Evolutionary conservation across 2,113 vertebrate species (phyloP).

Genomic region (Beaufortia kweichowensis): DNA sequence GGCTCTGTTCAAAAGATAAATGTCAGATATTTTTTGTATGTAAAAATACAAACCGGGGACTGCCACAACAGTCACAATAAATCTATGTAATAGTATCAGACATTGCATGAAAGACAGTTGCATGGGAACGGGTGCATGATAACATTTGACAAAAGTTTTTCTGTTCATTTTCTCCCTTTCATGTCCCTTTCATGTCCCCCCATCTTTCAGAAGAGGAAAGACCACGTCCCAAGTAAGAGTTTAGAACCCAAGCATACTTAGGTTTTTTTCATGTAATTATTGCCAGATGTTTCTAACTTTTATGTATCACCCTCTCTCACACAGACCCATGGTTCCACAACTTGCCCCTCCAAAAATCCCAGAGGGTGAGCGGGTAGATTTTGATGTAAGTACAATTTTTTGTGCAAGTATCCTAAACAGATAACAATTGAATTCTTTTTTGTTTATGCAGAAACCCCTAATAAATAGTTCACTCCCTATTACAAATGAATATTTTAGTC

Average conservation of each 20-base stretch:
- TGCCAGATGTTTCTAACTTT: background rate
- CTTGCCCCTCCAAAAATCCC: conserved; percentile 77
- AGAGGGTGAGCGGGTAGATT: conserved; percentile 77
- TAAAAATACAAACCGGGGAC: background rate
- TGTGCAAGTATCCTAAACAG: too few species aligned
- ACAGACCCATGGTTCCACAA: conserved; percentile 73
- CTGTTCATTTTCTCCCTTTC: conserved; percentile 27
- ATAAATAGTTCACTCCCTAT: too few species aligned
- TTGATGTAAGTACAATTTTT: conserved; percentile 69
- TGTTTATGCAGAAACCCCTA: too few species aligned
- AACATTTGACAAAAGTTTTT: background rate
- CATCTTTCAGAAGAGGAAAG: conserved; percentile 76
- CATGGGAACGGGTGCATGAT: background rate
- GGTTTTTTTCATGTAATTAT: background rate
- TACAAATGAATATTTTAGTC: too few species aligned
- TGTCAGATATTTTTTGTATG: background rate
- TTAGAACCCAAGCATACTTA: background rate
- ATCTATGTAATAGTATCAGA: background rate
- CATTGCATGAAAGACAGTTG: background rate
- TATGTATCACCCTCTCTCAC: background rate
- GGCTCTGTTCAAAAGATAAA: background rate
- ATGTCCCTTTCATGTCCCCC: background rate
- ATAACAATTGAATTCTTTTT: too few species aligned
- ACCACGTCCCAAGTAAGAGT: conserved; percentile 76
- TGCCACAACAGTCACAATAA: background rate